phyloP scores from a whole-genome alignment of 2,113 vertebrate genomes.

The Gambusia affinis region DNA sequence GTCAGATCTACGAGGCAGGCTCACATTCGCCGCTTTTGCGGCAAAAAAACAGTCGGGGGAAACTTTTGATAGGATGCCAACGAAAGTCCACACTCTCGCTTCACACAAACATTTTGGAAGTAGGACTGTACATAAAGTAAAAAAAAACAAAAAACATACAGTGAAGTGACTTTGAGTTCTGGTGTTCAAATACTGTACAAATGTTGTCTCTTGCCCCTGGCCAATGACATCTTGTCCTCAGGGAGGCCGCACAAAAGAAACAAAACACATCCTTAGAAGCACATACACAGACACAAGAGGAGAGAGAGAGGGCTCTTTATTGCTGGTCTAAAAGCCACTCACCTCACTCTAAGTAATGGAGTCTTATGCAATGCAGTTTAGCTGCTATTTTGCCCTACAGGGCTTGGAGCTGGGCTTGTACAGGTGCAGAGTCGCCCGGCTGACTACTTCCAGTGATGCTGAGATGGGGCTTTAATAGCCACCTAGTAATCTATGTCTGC shows the following conservation, averaged over 20 bases:
- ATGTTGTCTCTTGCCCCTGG: slow-evolving; percentile 25
- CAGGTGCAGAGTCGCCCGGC: slow-evolving; percentile 45
- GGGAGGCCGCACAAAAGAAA: slow-evolving; percentile 9
- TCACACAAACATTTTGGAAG: background rate
- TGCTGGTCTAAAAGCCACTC: slow-evolving; percentile 65
- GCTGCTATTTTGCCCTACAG: slow-evolving; percentile 63
- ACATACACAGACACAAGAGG: slow-evolving; percentile 24
- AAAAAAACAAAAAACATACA: background rate
- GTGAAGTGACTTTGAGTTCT: background rate
- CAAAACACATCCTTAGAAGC: slow-evolving; percentile 23
- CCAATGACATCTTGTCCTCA: slow-evolving; percentile 19
- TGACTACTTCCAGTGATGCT: slow-evolving; percentile 42
- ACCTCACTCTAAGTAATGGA: slow-evolving; percentile 67
- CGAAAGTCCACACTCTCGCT: background rate
- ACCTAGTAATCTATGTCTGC: slow-evolving; percentile 34
- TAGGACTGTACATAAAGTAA: background rate
- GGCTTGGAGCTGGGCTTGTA: slow-evolving; percentile 55
- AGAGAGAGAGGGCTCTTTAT: slow-evolving; percentile 41
- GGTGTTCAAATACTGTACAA: slow-evolving; percentile 26
- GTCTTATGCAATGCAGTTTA: slow-evolving; percentile 70
- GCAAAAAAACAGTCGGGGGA: background rate
- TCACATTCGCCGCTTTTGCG: slow-evolving; percentile 18
- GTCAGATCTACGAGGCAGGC: slow-evolving; percentile 32
- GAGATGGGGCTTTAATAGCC: slow-evolving; percentile 53
- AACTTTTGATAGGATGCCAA: background rate